phyloP scores from a whole-genome alignment of 2,888 invertebrate species.

The Oegoconia quadripuncta region DNA sequence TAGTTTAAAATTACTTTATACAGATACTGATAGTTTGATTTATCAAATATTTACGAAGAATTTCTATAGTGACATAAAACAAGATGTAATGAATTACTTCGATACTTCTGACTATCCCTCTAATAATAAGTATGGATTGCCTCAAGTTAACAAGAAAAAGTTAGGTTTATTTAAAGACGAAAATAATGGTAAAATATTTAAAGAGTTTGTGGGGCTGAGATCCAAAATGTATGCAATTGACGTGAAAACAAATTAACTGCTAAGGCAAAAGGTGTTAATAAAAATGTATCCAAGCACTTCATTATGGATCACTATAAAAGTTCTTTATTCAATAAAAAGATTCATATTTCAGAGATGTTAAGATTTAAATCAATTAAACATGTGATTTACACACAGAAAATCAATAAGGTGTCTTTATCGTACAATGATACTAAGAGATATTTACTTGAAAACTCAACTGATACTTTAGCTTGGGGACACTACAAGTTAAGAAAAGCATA shows the following conservation, averaged over 20 bases:
- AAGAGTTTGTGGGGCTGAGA: constrained; percentile 28
- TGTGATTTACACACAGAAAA: constrained; percentile 22
- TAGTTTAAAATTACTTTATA: constrained; percentile 20
- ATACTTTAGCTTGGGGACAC: constrained; percentile 18
- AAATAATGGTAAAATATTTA: constrained; percentile 24
- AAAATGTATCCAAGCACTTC: constrained; percentile 18
- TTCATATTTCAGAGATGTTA: constrained; percentile 11
- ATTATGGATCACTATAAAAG: constrained; percentile 18
- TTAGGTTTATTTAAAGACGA: constrained; percentile 32
- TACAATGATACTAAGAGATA: constrained; percentile 14
- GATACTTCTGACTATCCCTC: constrained; percentile 31
- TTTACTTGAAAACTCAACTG: constrained; percentile 8
- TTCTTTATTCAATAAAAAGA: constrained; percentile 18
- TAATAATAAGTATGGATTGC: constrained; percentile 29
- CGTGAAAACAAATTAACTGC: constrained; percentile 20
- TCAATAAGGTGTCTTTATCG: constrained; percentile 18
- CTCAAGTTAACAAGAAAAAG: constrained; percentile 29
- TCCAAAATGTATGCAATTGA: constrained; percentile 31
- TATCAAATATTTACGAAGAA: constrained; percentile 24
- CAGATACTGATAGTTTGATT: constrained; percentile 27
- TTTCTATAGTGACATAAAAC: constrained; percentile 26
- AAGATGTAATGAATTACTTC: constrained; percentile 19
- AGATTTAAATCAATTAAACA: constrained; percentile 22
- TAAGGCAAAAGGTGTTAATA: constrained; percentile 26
- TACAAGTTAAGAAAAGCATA: constrained; percentile 14